A percentile compares a stretch with the other conserved stretches of the same genome.
These are phyloP conservation scores for Deroptyus accipitrinus DNA, from an alignment of 2,113 vertebrate species.

Conservation along the genomic window DNA sequence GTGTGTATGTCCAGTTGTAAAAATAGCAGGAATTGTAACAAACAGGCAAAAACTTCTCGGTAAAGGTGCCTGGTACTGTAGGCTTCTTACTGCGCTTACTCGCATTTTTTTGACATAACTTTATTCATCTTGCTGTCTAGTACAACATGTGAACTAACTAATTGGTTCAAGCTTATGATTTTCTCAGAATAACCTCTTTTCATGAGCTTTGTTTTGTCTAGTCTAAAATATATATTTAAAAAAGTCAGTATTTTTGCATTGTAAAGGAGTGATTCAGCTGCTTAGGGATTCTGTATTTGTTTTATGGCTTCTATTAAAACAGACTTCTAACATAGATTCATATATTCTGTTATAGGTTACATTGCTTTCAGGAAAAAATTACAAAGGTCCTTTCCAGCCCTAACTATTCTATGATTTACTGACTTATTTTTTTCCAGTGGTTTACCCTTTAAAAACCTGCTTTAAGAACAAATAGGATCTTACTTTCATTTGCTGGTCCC, in stretches of 20 bases:
- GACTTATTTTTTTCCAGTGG: neutral
- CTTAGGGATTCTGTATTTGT: neutral
- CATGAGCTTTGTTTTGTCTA: neutral
- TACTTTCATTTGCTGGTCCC: neutral
- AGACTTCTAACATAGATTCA: neutral
- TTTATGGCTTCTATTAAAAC: neutral
- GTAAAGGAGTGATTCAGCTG: neutral
- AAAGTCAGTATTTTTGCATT: neutral
- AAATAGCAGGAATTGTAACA: neutral
- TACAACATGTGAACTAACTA: neutral
- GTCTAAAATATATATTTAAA: accelerated
- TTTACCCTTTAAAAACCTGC: neutral
- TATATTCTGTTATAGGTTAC: neutral
- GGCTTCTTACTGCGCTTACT: neutral
- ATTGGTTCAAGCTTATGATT: neutral
- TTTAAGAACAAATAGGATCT: neutral
- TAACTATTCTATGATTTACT: neutral
- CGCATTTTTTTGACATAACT: neutral
- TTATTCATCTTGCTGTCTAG: neutral
- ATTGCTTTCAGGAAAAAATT: neutral
- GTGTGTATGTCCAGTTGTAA: neutral
- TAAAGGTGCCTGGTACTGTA: neutral
- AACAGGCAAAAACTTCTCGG: accelerated
- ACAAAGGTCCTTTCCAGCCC: neutral
- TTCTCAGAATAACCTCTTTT: neutral